Base-by-base conservation (phyloP, 2,888 invertebrate genomes). In the Cybosia mesomella region DNA sequence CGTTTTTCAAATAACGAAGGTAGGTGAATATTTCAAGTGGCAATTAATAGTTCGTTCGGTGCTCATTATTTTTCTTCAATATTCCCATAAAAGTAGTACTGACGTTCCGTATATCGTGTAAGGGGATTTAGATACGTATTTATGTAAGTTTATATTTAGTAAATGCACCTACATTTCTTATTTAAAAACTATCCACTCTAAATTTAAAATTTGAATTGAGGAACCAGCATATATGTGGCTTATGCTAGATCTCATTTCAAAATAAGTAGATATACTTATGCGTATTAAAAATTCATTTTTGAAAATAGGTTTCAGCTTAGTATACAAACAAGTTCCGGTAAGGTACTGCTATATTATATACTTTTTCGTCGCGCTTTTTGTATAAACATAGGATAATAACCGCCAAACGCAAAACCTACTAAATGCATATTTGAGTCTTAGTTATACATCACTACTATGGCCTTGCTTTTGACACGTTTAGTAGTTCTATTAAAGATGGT, bases 41-140 rank as follows among this genome's bases (percentile, higher is more conserved):
- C 4, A 43, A 18, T 43, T 43, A 43, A 43, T 43, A 39, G 15
- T 15, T 18, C 39, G 43, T 43, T 43, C 2, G 2, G 2, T 28
- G 28, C 28, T 4, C 28, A 4, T 28, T 28, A 4, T 15, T 11
- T 18, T 43, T 43, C 18, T 39, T 39, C 39, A 39, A 39, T 39
- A 39, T 15, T 15, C 36, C 11, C 39, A 39, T 5, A 43, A 43
- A 5, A 43, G 13, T 39, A 15, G 13, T 43, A 43, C 0, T 43
- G 18, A 49, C 34, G 9, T 34, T 32, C 28, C 22, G 43, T 58
- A 43, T 80, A 74, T 76, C 72, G 77, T 74, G 68, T 74, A 67
- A 77, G 74, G 70, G 67, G 36, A 18, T 58, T 58, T 28, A 58
- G 18, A 34, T 43, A 32, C 43, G 13, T 66, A 58, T 66, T 18